Conservation (phyloP, 1,140 invertebrate genomes). For the Augochlora pura region DNA sequence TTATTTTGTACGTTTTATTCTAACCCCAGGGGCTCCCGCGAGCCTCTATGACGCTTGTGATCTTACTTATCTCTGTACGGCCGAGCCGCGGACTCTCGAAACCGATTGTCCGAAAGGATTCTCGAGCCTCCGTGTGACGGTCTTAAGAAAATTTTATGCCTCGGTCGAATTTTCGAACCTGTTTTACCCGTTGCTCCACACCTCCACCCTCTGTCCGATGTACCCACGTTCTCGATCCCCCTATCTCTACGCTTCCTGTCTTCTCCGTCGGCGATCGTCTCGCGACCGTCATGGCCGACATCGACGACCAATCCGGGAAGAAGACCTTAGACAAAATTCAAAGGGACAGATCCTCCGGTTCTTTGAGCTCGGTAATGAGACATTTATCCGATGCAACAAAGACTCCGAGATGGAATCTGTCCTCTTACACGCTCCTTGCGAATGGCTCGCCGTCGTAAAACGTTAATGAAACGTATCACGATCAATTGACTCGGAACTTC, state of each 20-base stretch:
- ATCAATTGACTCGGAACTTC: not conserved
- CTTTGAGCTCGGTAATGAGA: slow-evolving; percentile 76
- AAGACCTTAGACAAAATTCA: slow-evolving; percentile 43
- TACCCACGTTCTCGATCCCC: not conserved
- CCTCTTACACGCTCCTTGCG: slow-evolving; percentile 10
- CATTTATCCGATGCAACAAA: slow-evolving; percentile 71
- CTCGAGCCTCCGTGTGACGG: slow-evolving; percentile 70
- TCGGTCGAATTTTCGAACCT: slow-evolving; percentile 54
- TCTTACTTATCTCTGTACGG: slow-evolving; percentile 76
- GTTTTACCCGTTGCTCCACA: slow-evolving; percentile 2
- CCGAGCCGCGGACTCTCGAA: slow-evolving; percentile 71
- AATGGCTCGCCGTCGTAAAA: slow-evolving; percentile 8
- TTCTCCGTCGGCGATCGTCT: slow-evolving; percentile 42
- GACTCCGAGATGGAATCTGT: slow-evolving; percentile 66
- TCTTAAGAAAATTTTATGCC: slow-evolving; percentile 76
- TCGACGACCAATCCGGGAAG: slow-evolving; percentile 36
- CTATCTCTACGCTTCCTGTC: slow-evolving; percentile 21
- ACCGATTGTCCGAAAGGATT: slow-evolving; percentile 17
- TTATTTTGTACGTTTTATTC: slow-evolving; percentile 70
- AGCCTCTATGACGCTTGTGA: slow-evolving; percentile 77
- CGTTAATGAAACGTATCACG: not conserved
- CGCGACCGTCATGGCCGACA: not conserved
- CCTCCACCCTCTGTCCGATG: not conserved
- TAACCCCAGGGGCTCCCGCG: slow-evolving; percentile 67
- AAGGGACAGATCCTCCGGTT: slow-evolving; percentile 61